These are phyloP conservation scores for Mnemiopsis leidyi DNA, from an alignment of 37 sponge, comb jelly and placozoan species.

Conservation along the genomic window DNA sequence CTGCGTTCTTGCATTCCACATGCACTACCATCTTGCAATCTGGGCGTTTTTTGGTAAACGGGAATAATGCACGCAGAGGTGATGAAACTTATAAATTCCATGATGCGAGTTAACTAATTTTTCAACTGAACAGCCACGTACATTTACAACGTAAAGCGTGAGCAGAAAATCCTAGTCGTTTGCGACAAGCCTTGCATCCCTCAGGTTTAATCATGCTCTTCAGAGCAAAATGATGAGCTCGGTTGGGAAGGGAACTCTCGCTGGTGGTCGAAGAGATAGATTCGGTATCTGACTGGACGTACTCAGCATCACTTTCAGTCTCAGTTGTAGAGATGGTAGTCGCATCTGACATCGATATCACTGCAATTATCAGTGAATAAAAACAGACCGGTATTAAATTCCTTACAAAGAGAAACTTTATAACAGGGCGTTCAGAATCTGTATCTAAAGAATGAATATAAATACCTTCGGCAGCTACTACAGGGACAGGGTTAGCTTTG, in stretches of 20 bases:
- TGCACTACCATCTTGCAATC: conserved; percentile 83
- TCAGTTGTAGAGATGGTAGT: conserved; percentile 59
- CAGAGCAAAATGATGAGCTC: conserved; percentile 42
- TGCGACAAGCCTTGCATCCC: conserved; percentile 61
- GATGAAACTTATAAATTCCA: too few species aligned
- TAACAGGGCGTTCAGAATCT: background rate
- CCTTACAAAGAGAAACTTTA: background rate
- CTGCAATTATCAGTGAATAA: background rate
- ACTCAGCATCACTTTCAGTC: conserved; percentile 60
- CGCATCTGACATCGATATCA: conserved; percentile 51
- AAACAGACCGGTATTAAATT: too few species aligned
- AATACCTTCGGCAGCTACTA: conserved; percentile 22
- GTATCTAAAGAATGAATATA: background rate
- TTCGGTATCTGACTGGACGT: conserved; percentile 20
- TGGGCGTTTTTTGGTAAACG: too few species aligned
- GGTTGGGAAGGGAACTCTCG: conserved; percentile 61
- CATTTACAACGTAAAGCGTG: conserved; percentile 62
- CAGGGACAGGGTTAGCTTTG: conserved; percentile 32
- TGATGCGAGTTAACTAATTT: too few species aligned
- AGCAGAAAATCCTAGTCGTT: conserved; percentile 29
- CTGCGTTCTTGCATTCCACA: conserved; percentile 75
- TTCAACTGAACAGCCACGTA: background rate
- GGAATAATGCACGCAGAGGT: too few species aligned
- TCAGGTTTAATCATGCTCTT: conserved; percentile 60
- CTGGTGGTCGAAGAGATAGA: conserved; percentile 55